Evolutionary conservation across 2,113 vertebrate genomes (phyloP).

Genomic region (Cyprinus carpio): DNA sequence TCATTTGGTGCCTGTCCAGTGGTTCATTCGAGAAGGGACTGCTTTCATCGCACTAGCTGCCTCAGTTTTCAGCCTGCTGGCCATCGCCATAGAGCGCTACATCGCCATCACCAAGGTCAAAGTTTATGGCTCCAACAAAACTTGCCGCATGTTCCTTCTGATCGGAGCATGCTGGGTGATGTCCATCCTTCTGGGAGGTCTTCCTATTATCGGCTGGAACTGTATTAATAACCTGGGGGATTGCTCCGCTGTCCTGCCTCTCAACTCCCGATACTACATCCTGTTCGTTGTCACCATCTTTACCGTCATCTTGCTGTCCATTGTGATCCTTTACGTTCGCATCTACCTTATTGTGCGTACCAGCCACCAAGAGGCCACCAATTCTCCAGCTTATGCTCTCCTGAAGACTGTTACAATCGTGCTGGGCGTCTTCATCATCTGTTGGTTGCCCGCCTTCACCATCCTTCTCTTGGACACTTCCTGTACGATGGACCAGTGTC

Average conservation of each 20-base stretch:
- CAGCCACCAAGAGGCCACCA: constrained; percentile 87
- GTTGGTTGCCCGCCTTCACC: constrained; percentile 91
- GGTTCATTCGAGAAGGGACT: constrained; percentile 93
- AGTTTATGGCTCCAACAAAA: constrained; percentile 85
- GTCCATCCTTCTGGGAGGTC: constrained; percentile 83
- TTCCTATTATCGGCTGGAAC: constrained; percentile 97
- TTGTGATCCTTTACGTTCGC: constrained; percentile 86
- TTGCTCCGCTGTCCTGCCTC: constrained; percentile 90
- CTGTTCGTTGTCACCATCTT: constrained; percentile 90
- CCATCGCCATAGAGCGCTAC: constrained; percentile 93
- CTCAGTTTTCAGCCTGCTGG: constrained; percentile 92
- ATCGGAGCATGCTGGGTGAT: constrained; percentile 92
- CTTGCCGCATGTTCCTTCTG: constrained; percentile 90
- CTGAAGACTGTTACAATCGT: constrained; percentile 96
- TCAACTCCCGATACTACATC: constrained; percentile 91
- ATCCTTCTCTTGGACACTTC: constrained; percentile 88
- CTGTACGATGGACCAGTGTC: constrained; percentile 76
- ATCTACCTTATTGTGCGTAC: constrained; percentile 93
- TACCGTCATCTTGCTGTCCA: constrained; percentile 85
- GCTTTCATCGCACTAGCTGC: constrained; percentile 90
- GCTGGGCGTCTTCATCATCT: constrained; percentile 92
- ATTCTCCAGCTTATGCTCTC: constrained; percentile 80
- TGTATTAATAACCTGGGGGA: constrained; percentile 80
- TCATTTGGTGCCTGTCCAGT: constrained; percentile 81
- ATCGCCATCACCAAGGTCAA: constrained; percentile 92